phyloP scores from a whole-genome alignment of 2,888 invertebrate species.

The Sialis fuliginosa region DNA sequence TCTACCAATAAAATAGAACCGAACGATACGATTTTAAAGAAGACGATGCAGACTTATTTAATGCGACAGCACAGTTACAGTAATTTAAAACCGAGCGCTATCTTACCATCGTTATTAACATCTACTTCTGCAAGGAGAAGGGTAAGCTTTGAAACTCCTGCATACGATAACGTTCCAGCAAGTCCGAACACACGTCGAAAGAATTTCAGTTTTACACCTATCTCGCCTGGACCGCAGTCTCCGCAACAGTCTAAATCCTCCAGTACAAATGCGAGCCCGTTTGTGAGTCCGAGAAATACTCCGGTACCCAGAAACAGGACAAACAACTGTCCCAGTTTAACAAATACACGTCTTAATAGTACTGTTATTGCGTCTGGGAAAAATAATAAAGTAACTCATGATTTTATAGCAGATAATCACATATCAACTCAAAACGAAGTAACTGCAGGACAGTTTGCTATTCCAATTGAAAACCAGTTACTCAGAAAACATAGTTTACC shows the following conservation, averaged over 20 bases:
- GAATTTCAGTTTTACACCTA: conserved; percentile 73
- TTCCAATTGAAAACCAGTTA: neutral
- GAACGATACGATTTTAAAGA: neutral
- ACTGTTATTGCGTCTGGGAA: no score
- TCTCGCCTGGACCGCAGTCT: conserved; percentile 60
- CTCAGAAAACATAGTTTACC: conserved; percentile 28
- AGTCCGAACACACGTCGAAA: conserved; percentile 62
- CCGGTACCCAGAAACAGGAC: conserved; percentile 40
- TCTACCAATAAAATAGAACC: neutral
- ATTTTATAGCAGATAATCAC: no score
- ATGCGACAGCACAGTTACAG: conserved; percentile 3
- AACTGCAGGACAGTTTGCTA: conserved; percentile 19
- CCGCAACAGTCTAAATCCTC: conserved; percentile 40
- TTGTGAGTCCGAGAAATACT: conserved; percentile 65
- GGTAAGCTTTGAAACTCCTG: conserved; percentile 37
- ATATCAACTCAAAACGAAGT: conserved; percentile 10
- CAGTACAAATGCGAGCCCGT: conserved; percentile 58
- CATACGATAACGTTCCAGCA: conserved; percentile 36
- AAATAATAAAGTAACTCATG: no score
- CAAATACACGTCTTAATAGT: no score
- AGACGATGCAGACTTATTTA: neutral
- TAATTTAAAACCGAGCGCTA: conserved; percentile 17
- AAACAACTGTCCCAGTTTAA: conserved; percentile 16
- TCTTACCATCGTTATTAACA: conserved; percentile 19
- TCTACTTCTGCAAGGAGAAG: conserved; percentile 24